A percentile compares a stretch with the other conserved stretches of the same genome.
Evolutionary conservation across 2,797 vertebrate genomes (phyloP).

Genomic region (Botia kubotai): DNA sequence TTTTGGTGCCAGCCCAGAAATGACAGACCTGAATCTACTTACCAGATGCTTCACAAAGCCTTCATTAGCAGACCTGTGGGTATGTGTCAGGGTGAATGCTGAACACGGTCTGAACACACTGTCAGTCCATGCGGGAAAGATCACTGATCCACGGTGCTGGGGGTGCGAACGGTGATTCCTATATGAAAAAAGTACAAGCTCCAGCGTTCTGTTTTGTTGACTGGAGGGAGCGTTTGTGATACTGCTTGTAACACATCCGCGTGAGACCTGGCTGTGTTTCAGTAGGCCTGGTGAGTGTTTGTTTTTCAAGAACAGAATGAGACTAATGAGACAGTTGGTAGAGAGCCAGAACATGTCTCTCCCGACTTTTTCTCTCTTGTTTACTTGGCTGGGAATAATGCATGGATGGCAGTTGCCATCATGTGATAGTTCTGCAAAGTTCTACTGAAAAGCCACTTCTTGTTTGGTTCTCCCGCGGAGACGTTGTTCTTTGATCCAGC

Average conservation of each 20-base stretch:
- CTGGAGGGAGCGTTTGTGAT: neutral
- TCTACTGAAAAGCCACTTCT: slow-evolving; percentile 35
- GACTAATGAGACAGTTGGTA: slow-evolving; percentile 83
- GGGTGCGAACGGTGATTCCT: neutral
- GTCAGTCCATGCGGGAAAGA: neutral
- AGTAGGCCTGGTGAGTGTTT: slow-evolving; percentile 73
- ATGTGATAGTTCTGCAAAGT: slow-evolving; percentile 47
- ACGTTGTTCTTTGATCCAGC: slow-evolving; percentile 7
- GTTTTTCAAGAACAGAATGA: slow-evolving; percentile 80
- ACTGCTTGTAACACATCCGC: slow-evolving; percentile 65
- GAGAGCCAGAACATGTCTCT: slow-evolving; percentile 69
- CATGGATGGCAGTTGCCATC: slow-evolving; percentile 74
- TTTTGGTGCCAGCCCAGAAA: slow-evolving; percentile 8
- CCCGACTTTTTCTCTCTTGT: slow-evolving; percentile 76
- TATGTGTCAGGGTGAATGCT: neutral
- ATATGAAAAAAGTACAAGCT: neutral
- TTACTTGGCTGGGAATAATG: slow-evolving; percentile 79
- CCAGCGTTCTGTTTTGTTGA: neutral
- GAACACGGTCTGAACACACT: neutral
- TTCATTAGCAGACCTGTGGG: slow-evolving; percentile 30
- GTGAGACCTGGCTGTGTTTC: slow-evolving; percentile 71
- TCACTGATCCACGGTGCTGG: neutral
- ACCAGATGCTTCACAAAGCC: slow-evolving; percentile 20
- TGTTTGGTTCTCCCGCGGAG: slow-evolving; percentile 18
- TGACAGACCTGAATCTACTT: slow-evolving; percentile 36